phyloP scores from a whole-genome alignment of 1,140 invertebrate genomes.

The Zeugodacus cucurbitae region DNA sequence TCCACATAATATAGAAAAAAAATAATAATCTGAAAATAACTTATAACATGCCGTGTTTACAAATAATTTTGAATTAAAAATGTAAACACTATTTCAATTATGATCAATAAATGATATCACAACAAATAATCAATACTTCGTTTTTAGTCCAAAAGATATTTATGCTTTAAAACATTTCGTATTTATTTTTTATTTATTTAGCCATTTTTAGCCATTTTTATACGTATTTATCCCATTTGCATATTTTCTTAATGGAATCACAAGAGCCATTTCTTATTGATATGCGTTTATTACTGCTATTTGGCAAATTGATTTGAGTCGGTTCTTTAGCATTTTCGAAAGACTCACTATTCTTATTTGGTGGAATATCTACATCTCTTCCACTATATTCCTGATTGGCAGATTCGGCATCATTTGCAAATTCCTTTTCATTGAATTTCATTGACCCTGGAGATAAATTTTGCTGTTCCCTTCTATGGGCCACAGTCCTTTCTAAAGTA shows the following conservation, averaged over 20 bases:
- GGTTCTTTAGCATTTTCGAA: too few relatives aligned
- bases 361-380: too few relatives aligned
- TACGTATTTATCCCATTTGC: slow-evolving; percentile 31
- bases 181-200: too few relatives aligned
- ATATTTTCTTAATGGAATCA: not conserved
- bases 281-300: not conserved
- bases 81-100: slow-evolving; percentile 5
- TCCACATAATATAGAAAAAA: slow-evolving; percentile 2
- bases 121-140: not conserved
- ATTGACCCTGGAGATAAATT: not conserved
- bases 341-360: too few relatives aligned
- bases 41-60: not conserved
- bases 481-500: not conserved
- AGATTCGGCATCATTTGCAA: too few relatives aligned
- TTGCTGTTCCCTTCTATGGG: not conserved
- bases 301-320: too few relatives aligned
- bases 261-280: not conserved
- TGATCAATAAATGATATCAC: not conserved
- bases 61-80: not conserved
- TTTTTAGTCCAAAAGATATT: not conserved
- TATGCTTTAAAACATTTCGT: too few relatives aligned
- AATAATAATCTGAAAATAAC: not conserved
- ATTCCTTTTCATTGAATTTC: not conserved
- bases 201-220: not conserved
- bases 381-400: too few relatives aligned